Percentiles rank a stretch among this genome's conserved stretches.
Conservation (phyloP, 2,797 vertebrate species). For the Pitangus sulphuratus region DNA sequence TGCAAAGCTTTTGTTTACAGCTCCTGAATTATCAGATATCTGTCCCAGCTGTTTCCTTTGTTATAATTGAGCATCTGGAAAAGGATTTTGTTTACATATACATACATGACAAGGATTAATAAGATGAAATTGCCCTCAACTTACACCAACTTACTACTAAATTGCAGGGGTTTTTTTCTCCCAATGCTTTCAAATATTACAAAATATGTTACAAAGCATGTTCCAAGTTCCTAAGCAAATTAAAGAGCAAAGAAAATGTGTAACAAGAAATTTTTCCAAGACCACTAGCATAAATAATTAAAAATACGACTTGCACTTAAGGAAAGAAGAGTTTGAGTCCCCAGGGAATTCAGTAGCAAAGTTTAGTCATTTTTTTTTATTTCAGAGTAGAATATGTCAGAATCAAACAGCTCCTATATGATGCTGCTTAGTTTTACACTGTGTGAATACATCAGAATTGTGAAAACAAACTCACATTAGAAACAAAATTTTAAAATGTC, state of each 20-base stretch:
- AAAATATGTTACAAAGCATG: neutral
- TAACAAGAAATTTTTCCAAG: neutral
- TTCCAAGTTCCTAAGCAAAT: neutral
- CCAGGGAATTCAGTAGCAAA: neutral
- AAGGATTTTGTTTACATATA: slow-evolving; percentile 13
- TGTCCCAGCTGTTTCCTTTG: neutral
- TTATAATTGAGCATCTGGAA: neutral
- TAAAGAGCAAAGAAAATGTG: neutral
- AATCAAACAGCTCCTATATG: neutral
- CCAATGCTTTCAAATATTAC: neutral
- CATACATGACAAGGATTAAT: slow-evolving; percentile 4
- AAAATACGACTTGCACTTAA: neutral
- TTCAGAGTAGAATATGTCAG: neutral
- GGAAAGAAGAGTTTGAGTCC: neutral
- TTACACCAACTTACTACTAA: neutral
- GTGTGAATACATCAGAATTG: neutral
- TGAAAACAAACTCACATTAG: neutral
- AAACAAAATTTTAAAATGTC: neutral
- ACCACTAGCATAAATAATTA: neutral
- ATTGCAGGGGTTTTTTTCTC: neutral
- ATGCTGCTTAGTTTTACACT: neutral
- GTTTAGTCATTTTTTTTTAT: neutral
- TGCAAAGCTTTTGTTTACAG: neutral
- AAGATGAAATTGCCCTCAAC: neutral
- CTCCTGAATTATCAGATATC: slow-evolving; percentile 4